Evolutionary conservation across 64 coral and sea anemone genomes (phyloP).

Genomic region (Platygyra sinensis): DNA sequence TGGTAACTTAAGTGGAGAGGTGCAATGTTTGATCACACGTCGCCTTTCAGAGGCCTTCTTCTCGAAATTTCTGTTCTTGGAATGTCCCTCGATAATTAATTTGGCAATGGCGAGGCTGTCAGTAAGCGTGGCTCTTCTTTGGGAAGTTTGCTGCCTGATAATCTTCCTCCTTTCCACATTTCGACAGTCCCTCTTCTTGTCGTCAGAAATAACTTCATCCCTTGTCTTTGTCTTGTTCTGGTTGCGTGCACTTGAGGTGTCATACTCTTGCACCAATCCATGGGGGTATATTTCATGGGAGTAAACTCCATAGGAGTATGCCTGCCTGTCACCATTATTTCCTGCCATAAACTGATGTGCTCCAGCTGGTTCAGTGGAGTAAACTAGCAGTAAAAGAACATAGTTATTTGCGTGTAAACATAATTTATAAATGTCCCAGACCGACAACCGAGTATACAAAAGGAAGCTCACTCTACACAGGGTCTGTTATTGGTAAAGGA

Average conservation of each 20-base stretch:
- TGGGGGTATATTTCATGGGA: too few relatives aligned
- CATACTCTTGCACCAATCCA: not conserved
- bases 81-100: not conserved
- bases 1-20: not conserved
- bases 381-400: too few relatives aligned
- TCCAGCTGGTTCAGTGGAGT: too few relatives aligned
- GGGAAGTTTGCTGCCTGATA: not conserved
- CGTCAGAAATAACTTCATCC: not conserved
- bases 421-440: too few relatives aligned
- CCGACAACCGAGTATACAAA: too few relatives aligned
- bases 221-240: not conserved
- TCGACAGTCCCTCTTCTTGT: conserved; percentile 1
- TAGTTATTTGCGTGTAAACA: too few relatives aligned
- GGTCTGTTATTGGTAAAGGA: too few relatives aligned
- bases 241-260: not conserved
- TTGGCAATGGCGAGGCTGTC: not conserved
- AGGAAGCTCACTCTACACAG: too few relatives aligned
- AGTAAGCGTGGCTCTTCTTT: not conserved
- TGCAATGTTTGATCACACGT: not conserved
- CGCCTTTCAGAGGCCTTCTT: conserved; percentile 3
- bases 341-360: not conserved
- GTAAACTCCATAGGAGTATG: too few relatives aligned
- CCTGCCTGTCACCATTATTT: not conserved
- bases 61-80: not conserved
- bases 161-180: conserved; percentile 36